Evolutionary conservation across 1,140 invertebrate species (phyloP), one percentile per base, ranked within the genome.

Genomic region (Agrilus planipennis): DNA sequence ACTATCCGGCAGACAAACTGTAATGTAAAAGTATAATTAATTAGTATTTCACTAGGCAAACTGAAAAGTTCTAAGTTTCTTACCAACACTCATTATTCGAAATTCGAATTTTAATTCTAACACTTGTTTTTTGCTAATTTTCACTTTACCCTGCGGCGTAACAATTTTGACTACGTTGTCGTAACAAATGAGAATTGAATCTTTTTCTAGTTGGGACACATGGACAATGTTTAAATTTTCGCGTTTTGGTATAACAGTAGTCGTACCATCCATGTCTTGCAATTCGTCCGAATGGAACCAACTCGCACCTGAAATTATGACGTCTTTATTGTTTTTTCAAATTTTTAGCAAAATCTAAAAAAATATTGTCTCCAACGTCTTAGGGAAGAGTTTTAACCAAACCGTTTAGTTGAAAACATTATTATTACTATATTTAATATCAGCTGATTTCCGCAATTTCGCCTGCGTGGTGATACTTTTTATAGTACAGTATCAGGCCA

Each of bases 1-100:
- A 63, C 90, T 94, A 65, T 98, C 93, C 34, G 89, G 83, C 58
- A 97, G 72, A 66, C 89, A 91, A 55, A 97, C 93, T 95, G 62
- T 31, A 77, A 25, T 54, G 49, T 18, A 47, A 36, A 46, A 42
- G 32, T 18, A 42, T 34, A 18, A 19, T 16, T 15, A 12, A 42
- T 45, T 29, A 14, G 28, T 30, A 25, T 11, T 11, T 22, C 25
- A 18, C 19, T 21, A 18, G 31, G 17, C 16, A 20, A 32, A 6
- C 19, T n/a, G n/a, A n/a, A n/a, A n/a, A n/a, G n/a, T n/a, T n/a
- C n/a, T n/a, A 25, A 25, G 5, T 25, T 25, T 7, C 77, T 75
- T 70, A 95, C 92, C 82, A 66, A 94, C 81, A 50, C 89, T 92
- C 63, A 94, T 84, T 50, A 96, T 86, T 57, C 79, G 76, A 67